phyloP scores from a whole-genome alignment of 2,888 invertebrate genomes.

The Lasioglossum morio region DNA sequence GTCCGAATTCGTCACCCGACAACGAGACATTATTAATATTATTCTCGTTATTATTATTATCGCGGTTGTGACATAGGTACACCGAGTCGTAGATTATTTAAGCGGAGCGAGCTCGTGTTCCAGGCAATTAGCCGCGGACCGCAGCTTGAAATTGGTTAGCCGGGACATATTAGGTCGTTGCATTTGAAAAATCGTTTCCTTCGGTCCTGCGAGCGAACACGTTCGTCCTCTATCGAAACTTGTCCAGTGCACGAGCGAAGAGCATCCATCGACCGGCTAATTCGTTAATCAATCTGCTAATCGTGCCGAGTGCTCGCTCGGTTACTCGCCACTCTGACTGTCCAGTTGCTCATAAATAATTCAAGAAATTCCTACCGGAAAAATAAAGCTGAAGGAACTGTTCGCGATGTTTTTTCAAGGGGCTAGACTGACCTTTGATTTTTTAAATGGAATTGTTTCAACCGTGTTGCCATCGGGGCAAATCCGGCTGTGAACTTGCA shows the following conservation, averaged over 20 bases:
- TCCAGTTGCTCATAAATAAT: not conserved
- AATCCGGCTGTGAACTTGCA: too few relatives aligned
- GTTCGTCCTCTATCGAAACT: not conserved
- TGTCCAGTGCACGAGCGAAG: not conserved
- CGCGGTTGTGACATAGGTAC: not conserved
- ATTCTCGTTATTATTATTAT: not conserved
- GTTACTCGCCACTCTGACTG: not conserved
- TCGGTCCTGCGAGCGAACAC: not conserved
- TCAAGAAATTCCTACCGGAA: not conserved
- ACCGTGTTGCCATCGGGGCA: too few relatives aligned
- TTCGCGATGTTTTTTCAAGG: too few relatives aligned
- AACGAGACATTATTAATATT: not conserved
- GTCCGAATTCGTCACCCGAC: not conserved
- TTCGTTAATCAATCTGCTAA: slow-evolving; percentile 1
- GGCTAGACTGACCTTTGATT: too few relatives aligned
- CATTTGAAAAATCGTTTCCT: not conserved
- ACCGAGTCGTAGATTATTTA: not conserved
- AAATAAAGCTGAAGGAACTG: too few relatives aligned
- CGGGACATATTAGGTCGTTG: not conserved
- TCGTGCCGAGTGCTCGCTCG: not conserved
- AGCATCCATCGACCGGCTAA: not conserved
- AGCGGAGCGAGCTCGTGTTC: not conserved
- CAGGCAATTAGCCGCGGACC: slow-evolving; percentile 7
- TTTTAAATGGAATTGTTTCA: too few relatives aligned
- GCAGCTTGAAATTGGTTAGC: not conserved